Conservation (phyloP, 2,113 vertebrate species). For the Mustelus asterias region DNA sequence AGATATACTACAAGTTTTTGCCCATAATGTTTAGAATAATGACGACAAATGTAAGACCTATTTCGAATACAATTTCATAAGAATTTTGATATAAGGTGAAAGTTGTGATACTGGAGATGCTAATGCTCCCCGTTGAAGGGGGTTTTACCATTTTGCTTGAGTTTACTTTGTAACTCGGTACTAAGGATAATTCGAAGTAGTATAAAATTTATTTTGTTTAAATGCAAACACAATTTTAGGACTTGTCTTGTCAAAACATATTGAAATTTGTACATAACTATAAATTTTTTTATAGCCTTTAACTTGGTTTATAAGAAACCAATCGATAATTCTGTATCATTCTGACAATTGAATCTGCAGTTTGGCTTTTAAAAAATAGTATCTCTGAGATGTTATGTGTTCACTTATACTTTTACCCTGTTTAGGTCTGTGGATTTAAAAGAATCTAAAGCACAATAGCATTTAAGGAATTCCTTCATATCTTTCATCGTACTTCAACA, state of each 20-base stretch:
- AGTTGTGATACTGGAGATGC: neutral
- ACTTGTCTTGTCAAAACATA: neutral
- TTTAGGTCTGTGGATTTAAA: neutral
- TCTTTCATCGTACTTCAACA: neutral
- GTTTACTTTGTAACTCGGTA: neutral
- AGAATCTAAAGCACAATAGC: neutral
- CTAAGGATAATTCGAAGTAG: neutral
- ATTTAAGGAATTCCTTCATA: neutral
- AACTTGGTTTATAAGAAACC: neutral
- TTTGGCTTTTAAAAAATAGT: neutral
- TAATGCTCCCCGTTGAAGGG: neutral
- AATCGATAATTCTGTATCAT: neutral
- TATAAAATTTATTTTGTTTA: neutral
- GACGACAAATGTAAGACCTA: conserved; percentile 73
- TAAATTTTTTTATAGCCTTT: neutral
- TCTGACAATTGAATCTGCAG: neutral
- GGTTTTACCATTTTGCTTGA: neutral
- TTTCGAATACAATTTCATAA: conserved; percentile 21
- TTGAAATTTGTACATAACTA: no score
- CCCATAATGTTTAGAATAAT: conserved; percentile 83
- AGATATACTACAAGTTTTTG: conserved; percentile 86
- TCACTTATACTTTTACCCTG: neutral
- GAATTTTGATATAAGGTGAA: neutral
- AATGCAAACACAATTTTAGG: neutral
- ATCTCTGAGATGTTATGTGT: neutral